Evolutionary conservation across 2,797 vertebrate genomes (phyloP).

Genomic region (Poeciliopsis presidionis): DNA sequence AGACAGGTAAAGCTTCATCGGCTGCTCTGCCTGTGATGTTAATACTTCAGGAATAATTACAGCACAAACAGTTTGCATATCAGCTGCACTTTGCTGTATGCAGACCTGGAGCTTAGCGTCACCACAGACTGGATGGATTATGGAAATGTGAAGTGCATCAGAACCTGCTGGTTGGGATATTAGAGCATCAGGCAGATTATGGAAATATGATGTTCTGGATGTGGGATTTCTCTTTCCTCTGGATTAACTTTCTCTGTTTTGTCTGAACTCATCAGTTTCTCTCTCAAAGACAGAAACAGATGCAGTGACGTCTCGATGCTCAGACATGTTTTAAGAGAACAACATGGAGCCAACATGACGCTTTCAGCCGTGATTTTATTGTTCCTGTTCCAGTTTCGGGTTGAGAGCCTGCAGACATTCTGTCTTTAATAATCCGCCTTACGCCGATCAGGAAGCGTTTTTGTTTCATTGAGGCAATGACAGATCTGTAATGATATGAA

Average conservation of each 20-base stretch:
- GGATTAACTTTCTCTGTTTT: slow-evolving; percentile 28
- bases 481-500: neutral
- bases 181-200: slow-evolving; percentile 54
- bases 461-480: neutral
- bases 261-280: slow-evolving; percentile 13
- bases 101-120: neutral
- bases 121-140: slow-evolving; percentile 45
- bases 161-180: neutral
- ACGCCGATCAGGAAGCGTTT: neutral
- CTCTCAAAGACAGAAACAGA: neutral
- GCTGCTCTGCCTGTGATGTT: neutral
- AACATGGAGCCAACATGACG: no score
- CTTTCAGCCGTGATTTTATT: neutral
- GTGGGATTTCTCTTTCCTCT: slow-evolving; percentile 46
- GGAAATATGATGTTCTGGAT: slow-evolving; percentile 42
- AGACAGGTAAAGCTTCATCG: neutral
- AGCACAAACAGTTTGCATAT: slow-evolving; percentile 1
- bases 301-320: neutral
- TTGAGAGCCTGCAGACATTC: neutral
- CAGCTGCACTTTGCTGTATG: neutral
- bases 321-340: neutral
- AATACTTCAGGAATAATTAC: neutral
- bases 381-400: neutral
- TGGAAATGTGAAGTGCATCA: slow-evolving; percentile 41
- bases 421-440: neutral